Evolutionary conservation across 2,797 vertebrate genomes (phyloP).

Genomic region (Triplophysa bombifrons): DNA sequence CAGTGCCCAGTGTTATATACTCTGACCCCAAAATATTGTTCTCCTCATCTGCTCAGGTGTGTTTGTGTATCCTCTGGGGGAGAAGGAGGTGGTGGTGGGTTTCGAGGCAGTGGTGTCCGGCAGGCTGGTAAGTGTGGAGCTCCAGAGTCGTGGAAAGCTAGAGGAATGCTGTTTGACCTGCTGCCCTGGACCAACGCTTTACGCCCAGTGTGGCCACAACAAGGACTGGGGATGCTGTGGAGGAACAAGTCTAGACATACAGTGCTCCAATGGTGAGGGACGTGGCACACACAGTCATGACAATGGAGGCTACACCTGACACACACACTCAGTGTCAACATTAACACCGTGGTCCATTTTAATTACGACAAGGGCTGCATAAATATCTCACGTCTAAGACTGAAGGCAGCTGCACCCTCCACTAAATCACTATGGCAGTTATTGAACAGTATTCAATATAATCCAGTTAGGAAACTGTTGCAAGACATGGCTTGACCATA

Average conservation of each 20-base stretch:
- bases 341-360: neutral
- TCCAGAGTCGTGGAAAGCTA: slow-evolving; percentile 82
- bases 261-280: slow-evolving; percentile 84
- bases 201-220: slow-evolving; percentile 74
- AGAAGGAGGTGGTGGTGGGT: slow-evolving; percentile 89
- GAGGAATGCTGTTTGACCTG: slow-evolving; percentile 88
- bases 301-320: too few species aligned
- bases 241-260: slow-evolving; percentile 73
- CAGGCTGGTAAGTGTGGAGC: slow-evolving; percentile 83
- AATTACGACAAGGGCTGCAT: neutral
- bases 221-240: slow-evolving; percentile 78
- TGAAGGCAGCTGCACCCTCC: neutral
- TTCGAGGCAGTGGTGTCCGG: slow-evolving; percentile 86
- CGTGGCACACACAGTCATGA: neutral
- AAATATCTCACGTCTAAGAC: neutral
- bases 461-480: slow-evolving; percentile 31
- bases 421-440: slow-evolving; percentile 38
- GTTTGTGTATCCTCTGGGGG: slow-evolving; percentile 93
- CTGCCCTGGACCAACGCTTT: slow-evolving; percentile 69
- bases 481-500: neutral
- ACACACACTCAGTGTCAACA: neutral
- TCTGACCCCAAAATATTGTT: neutral
- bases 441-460: slow-evolving; percentile 34
- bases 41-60: slow-evolving; percentile 74
- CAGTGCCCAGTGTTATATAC: neutral